Percentiles rank a stretch among this genome's conserved stretches.
Conservation (phyloP, 2,888 invertebrate species). For the Ethmia dodecea region DNA sequence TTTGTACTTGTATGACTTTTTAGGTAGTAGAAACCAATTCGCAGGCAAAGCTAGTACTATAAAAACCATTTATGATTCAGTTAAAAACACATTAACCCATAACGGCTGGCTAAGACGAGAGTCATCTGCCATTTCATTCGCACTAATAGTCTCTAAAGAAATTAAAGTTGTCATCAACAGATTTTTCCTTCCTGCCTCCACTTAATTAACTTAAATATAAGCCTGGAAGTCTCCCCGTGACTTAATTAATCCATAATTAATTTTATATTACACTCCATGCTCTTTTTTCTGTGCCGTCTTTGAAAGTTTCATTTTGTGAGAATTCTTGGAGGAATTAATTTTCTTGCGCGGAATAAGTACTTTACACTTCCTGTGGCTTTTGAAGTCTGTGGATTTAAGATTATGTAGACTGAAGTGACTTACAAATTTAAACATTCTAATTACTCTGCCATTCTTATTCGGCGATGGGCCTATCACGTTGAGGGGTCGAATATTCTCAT, state of each 20-base stretch:
- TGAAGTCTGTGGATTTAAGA: not conserved
- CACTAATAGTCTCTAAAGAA: not conserved
- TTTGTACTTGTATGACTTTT: too few species aligned
- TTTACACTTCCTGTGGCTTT: constrained; percentile 8
- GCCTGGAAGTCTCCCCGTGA: constrained; percentile 12
- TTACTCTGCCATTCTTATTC: too few species aligned
- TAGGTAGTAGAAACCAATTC: too few species aligned
- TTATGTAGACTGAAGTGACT: constrained; percentile 8
- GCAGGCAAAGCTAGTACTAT: too few species aligned
- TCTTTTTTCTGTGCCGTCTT: constrained; percentile 8
- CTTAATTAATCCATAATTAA: constrained; percentile 37
- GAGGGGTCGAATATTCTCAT: too few species aligned
- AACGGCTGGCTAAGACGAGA: too few species aligned
- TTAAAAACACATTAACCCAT: too few species aligned
- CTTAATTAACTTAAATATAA: constrained; percentile 28
- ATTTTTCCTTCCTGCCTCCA: constrained; percentile 19
- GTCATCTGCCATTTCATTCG: too few species aligned
- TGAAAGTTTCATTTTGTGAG: constrained; percentile 8
- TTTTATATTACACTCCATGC: constrained; percentile 31
- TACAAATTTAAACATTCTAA: too few species aligned
- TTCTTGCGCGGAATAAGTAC: constrained; percentile 14
- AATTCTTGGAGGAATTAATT: constrained; percentile 16
- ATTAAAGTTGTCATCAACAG: constrained; percentile 29
- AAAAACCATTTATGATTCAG: too few species aligned
- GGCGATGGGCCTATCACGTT: too few species aligned